A percentile compares a stretch with the other conserved stretches of the same genome.
Evolutionary conservation across 2,113 vertebrate genomes (phyloP).

Genomic region (Syngnathoides biaculeatus): DNA sequence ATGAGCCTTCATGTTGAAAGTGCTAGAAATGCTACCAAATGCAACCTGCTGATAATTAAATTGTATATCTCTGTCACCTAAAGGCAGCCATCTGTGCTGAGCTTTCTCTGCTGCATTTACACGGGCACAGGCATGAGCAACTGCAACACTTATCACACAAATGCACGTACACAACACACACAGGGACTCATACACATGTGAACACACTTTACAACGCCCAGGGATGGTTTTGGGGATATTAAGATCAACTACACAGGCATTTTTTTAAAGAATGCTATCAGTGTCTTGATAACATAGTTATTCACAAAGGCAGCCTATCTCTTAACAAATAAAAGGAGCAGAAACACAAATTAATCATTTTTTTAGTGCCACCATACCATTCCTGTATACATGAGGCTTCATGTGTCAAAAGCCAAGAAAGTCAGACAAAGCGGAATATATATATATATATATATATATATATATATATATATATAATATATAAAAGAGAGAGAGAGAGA

Average conservation of each 20-base stretch:
- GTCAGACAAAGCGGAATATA: background rate
- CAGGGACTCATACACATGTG: slow-evolving; percentile 7
- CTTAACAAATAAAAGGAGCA: background rate
- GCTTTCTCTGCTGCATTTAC: slow-evolving; percentile 32
- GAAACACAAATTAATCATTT: background rate
- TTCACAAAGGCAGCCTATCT: background rate
- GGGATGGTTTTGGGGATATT: background rate
- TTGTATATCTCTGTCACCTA: slow-evolving; percentile 62
- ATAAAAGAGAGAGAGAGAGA: too few species aligned
- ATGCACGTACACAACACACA: slow-evolving; percentile 24
- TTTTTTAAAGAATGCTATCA: background rate
- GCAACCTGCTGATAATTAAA: slow-evolving; percentile 71
- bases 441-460: too few species aligned
- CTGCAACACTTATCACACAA: slow-evolving; percentile 13
- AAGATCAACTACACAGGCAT: background rate
- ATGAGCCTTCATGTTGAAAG: slow-evolving; percentile 24
- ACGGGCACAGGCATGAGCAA: background rate
- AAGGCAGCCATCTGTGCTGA: slow-evolving; percentile 70
- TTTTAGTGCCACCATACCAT: background rate
- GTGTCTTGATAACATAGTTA: background rate
- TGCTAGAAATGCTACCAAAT: slow-evolving; percentile 51
- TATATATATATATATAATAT: too few species aligned
- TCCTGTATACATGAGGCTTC: background rate
- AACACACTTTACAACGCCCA: slow-evolving; percentile 9
- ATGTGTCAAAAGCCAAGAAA: background rate